Evolutionary conservation across 2,113 vertebrate species (phyloP), one percentile per base, ranked within the genome.

Genomic region (Zosterops japonicus): DNA sequence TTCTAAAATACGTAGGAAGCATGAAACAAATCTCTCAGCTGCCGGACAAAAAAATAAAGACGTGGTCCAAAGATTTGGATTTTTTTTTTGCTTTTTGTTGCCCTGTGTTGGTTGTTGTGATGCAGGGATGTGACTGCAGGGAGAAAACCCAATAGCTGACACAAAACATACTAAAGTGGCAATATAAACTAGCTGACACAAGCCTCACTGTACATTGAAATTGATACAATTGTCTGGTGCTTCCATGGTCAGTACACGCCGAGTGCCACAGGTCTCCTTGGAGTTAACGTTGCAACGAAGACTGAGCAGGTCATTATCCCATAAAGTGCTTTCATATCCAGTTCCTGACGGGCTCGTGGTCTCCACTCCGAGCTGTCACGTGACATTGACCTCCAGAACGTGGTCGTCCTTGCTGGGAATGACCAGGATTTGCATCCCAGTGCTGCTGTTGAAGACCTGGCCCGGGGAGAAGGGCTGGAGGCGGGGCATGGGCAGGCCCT

Each of bases 381-480:
- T 99, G 33, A 99, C 98, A 2, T 98, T 99, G 96, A 99, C 98
- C 97, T 99, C 99, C 85, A 99, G 98, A 94, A 99, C 98, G 28
- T 99, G 99, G 98, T 99, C 98, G 1, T 99, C 99, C 50, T 98
- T 98, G 97, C 98, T 97, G 86, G 99, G 99, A 90, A 99, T 97
- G 94, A 99, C 99, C 53, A 99, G 98, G 75, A 99, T 98, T 95
- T 99, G 99, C 85, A 75, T 97, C 3, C 98, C 97, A 2, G 95
- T 91, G 94, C 98, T 99, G 96, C 98, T 96, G 97, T 99, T 99
- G 98, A 99, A 99, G 90, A 99, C 98, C 98, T 99, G 99, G 27
- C 99, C 99, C 0, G 98, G 75, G 12, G 98, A 98, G 94, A 99
- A 99, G 12, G 99, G 97, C 74, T 99, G 99, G 31, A 99, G 98